A percentile compares a stretch with the other conserved stretches of the same genome.
phyloP scores from a whole-genome alignment of 2,113 vertebrate genomes.

The Machaerirhynchus nigripectus region DNA sequence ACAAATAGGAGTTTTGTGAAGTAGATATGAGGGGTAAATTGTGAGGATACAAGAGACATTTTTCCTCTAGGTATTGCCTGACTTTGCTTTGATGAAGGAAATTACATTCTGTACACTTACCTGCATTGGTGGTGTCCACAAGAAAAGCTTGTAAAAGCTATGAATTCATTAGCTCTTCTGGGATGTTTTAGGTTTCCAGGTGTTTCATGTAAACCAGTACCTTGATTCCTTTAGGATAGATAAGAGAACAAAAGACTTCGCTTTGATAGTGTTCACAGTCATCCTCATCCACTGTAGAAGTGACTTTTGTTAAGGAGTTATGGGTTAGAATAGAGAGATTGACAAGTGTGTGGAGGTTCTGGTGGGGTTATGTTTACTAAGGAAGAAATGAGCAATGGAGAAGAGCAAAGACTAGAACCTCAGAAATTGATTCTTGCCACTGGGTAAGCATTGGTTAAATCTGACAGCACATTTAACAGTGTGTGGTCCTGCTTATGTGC shows the following conservation, averaged over 20 bases:
- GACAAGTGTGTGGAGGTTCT: background rate
- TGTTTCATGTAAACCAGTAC: background rate
- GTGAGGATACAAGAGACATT: background rate
- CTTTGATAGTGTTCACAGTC: background rate
- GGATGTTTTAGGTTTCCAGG: background rate
- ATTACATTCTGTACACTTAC: accelerated
- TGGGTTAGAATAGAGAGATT: background rate
- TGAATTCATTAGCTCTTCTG: background rate
- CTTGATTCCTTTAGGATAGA: background rate
- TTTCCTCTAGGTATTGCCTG: background rate
- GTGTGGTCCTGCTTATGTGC: background rate
- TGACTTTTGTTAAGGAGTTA: background rate
- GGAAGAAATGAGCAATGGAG: background rate
- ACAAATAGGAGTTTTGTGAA: background rate
- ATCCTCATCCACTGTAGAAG: background rate
- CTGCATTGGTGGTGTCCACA: background rate
- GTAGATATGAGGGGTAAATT: background rate
- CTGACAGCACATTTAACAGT: background rate
- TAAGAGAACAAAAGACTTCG: background rate
- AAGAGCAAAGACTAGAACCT: background rate
- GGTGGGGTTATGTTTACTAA: background rate
- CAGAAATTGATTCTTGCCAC: background rate
- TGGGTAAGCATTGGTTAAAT: background rate
- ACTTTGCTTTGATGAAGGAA: background rate
- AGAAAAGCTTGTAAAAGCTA: background rate